Evolutionary conservation across 2,113 vertebrate genomes (phyloP), one percentile per base, ranked within the genome.

Genomic region (Poecile atricapillus): DNA sequence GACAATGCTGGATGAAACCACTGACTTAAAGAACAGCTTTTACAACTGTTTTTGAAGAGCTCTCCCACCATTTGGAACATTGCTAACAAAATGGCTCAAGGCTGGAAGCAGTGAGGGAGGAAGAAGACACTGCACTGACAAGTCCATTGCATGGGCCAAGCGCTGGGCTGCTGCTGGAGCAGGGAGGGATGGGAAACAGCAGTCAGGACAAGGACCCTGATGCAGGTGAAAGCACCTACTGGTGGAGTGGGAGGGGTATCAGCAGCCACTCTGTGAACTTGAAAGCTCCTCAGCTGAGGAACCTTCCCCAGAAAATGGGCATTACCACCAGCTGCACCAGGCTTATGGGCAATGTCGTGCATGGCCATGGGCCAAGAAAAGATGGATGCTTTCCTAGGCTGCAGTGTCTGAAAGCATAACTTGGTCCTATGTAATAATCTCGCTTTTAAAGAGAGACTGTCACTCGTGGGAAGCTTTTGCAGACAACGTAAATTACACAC

Each of bases 401-500:
- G 53, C 41, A 65, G 49, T 47, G 64, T 59, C 64, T 67, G 67
- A 88, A 88, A 95, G 55, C 21, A 90, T 37, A 53, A 22, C 64
- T 83, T 75, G 37, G 55, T 20, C 52, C 76, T 68, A 43, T 41
- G 28, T 33, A 23, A 88, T 37, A 67, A 92, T 33, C 16, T 59
- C 12, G 10, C 22, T 73, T 90, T 82, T n/a, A 13, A 87, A 67
- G 83, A 69, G 35, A 35, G 79, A 83, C 58, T 79, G 55, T 50
- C 80, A 88, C 64, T 88, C 63, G 62, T 49, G 71, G 71, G 71
- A 83, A 77, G 76, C 33, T 90, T 92, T 89, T 60, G 71, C 79
- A 96, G 55, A 78, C 44, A 83, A 56, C 2, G 2, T 44, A 90
- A 90, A 89, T 87, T 71, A 87, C 67, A 73, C 13, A 46, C 11